These are phyloP conservation scores for Eilema sororculum DNA, from an alignment of 2,888 invertebrate species.

Conservation along the genomic window DNA sequence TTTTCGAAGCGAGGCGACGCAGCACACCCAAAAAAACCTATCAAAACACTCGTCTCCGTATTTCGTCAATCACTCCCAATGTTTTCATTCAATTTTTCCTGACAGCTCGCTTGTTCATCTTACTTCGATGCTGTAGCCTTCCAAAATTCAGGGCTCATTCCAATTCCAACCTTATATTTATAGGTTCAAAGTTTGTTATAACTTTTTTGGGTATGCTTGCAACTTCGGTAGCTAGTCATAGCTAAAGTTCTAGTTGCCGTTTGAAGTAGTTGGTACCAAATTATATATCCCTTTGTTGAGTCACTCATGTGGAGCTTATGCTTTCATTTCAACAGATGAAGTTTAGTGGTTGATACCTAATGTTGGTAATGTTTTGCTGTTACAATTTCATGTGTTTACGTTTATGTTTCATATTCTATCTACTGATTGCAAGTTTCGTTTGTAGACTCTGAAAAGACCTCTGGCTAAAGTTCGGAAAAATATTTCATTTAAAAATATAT, in stretches of 20 bases:
- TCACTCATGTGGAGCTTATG: slow-evolving; percentile 32
- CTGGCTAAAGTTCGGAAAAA: too few relatives aligned
- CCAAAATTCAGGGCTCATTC: slow-evolving; percentile 5
- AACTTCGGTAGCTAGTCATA: slow-evolving; percentile 17
- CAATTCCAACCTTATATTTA: slow-evolving; percentile 24
- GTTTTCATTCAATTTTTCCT: slow-evolving; percentile 63
- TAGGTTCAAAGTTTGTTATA: slow-evolving; percentile 9
- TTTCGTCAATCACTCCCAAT: slow-evolving; percentile 60
- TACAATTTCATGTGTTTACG: background rate
- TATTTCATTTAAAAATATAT: too few relatives aligned
- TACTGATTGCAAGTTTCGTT: too few relatives aligned
- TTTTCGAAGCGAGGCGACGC: slow-evolving; percentile 36
- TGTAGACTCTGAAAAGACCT: too few relatives aligned
- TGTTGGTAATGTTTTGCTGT: background rate
- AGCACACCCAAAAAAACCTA: slow-evolving; percentile 41
- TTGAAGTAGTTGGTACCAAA: slow-evolving; percentile 40
- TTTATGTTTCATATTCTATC: background rate
- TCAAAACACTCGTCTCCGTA: slow-evolving; percentile 57
- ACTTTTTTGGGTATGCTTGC: background rate
- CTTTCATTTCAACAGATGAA: slow-evolving; percentile 43
- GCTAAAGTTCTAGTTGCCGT: slow-evolving; percentile 32
- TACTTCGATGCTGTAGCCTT: slow-evolving; percentile 10
- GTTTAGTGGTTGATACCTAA: slow-evolving; percentile 22
- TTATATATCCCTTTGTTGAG: slow-evolving; percentile 38
- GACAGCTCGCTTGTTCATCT: slow-evolving; percentile 40